Base-by-base conservation (phyloP, 2,888 invertebrate genomes). In the Euspilapteryx auroguttella region DNA sequence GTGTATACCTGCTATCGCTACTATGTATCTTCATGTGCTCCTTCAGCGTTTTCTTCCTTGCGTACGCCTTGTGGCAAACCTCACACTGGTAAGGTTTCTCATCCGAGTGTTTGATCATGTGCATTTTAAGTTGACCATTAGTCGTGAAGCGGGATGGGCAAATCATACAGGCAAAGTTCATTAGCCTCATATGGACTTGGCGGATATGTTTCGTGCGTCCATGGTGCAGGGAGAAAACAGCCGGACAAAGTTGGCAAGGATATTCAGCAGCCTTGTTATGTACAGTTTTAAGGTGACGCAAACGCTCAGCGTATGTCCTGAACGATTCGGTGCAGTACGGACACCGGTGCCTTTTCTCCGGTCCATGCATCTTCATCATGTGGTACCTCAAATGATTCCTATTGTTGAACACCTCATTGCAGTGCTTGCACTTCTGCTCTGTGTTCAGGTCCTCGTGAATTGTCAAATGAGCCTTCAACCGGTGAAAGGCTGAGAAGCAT, bases 1-100 rank as follows among this genome's bases (percentile, higher is more conserved):
- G 73, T 0, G 57, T 45, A 27, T 59, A 69, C n/a, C 66, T 41
- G 24, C 61, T 56, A 32, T 66, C 64, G 32, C 66, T 62, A 6
- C 63, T 62, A 33, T 69, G 69, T 34, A 66, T 66, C 1, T 62
- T 45, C 61, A 64, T 58, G 29, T 69, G 71, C 31, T 65, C 59
- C 14, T 45, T 52, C 7, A 69, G 37, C 1, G 69, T 61, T 32
- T 58, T 56, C 2, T 41, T 36, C 12, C 71, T 45, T 0, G 58
- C 53, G 27, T 64, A 73, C 2, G 55, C 47, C 31, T 77, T 78
- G 23, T 62, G 54, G 37, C 79, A 79, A 1, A 75, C 49, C 21
- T 62, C 49, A 34, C 79, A 79, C 31, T 62, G 53, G 29, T 43
- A 65, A 20, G 53, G 61, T 9, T 54, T 49, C 9, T 57, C 53